Evolutionary conservation across 2,113 vertebrate species (phyloP).

Genomic region (Sarotherodon lohbergeri): DNA sequence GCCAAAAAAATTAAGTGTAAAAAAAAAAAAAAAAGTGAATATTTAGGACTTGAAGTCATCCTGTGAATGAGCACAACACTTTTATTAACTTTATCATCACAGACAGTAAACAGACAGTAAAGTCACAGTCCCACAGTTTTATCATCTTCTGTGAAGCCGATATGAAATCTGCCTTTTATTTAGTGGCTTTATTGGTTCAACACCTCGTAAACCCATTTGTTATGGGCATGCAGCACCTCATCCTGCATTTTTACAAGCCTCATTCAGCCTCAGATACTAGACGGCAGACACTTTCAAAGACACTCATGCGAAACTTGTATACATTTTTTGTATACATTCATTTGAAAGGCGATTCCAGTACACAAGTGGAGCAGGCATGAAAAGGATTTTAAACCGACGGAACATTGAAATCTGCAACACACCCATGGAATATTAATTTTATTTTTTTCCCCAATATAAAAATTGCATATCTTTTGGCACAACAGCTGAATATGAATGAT

Average conservation of each 20-base stretch:
- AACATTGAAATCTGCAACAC: constrained; percentile 21
- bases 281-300: background rate
- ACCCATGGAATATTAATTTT: constrained; percentile 27
- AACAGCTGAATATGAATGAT: constrained; percentile 48
- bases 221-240: background rate
- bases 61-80: background rate
- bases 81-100: constrained; percentile 36
- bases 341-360: background rate
- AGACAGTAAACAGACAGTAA: constrained; percentile 39
- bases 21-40: background rate
- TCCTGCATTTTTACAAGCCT: background rate
- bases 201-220: constrained; percentile 1
- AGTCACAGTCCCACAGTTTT: background rate
- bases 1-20: background rate
- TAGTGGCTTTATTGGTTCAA: background rate
- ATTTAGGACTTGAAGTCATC: background rate
- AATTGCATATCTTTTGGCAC: constrained; percentile 53
- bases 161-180: background rate
- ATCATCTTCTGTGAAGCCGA: background rate
- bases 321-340: background rate
- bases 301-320: constrained; percentile 5
- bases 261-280: background rate
- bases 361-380: background rate
- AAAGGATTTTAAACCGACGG: background rate
- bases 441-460: constrained; percentile 46